Evolutionary conservation across 1,140 invertebrate species (phyloP).

Genomic region (Formica exsecta): DNA sequence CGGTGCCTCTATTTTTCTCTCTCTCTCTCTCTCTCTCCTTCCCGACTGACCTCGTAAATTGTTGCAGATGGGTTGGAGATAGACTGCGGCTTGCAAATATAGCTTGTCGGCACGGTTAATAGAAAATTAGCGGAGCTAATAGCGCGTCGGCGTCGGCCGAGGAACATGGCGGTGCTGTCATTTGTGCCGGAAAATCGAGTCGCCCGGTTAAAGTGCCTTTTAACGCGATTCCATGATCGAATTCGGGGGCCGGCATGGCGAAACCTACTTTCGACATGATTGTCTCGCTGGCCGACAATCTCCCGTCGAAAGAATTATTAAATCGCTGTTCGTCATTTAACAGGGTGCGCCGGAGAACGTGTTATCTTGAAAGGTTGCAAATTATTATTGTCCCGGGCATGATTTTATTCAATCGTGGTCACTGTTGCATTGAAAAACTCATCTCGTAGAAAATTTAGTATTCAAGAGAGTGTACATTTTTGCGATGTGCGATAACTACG

Average conservation of each 20-base stretch:
- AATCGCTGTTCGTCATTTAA: conserved; percentile 44
- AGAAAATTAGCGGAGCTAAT: conserved; percentile 84
- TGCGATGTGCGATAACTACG: not conserved
- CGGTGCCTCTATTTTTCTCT: not conserved
- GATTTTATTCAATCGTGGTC: conserved; percentile 24
- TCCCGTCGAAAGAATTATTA: conserved; percentile 33
- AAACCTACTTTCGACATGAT: conserved; percentile 77
- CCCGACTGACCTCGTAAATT: conserved; percentile 57
- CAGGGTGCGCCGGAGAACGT: not conserved
- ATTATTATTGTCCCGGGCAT: conserved; percentile 4
- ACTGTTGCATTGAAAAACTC: not conserved
- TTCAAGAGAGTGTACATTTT: not conserved
- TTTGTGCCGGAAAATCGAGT: conserved; percentile 83
- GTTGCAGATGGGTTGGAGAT: conserved; percentile 68
- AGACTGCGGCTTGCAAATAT: conserved; percentile 81
- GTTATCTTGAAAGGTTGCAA: conserved; percentile 26
- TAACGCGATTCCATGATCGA: conserved; percentile 81
- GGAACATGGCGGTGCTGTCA: conserved; percentile 80
- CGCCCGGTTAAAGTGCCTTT: conserved; percentile 81
- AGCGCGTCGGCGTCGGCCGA: conserved; percentile 76
- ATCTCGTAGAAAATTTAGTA: conserved; percentile 4
- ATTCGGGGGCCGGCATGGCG: conserved; percentile 69
- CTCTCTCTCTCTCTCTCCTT: not conserved
- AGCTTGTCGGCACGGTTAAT: conserved; percentile 80
- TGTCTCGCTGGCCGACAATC: conserved; percentile 68